Conservation (phyloP, 2,113 vertebrate genomes). For the Neofelis nebulosa region DNA sequence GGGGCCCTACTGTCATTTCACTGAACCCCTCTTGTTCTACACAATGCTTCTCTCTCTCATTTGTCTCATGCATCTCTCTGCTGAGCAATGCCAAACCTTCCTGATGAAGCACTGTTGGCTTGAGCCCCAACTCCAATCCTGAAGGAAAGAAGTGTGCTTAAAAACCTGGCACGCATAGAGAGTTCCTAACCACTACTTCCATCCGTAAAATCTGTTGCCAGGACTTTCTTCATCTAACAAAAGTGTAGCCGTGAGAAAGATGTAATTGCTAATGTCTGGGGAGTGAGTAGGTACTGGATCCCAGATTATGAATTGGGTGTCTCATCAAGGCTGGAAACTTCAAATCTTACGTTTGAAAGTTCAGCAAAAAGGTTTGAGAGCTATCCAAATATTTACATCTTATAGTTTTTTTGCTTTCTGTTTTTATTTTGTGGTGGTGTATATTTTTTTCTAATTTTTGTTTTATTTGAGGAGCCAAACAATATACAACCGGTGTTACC, state of each 20-base stretch:
- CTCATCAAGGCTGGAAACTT: background rate
- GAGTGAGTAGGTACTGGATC: background rate
- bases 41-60: rapidly evolving
- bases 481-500: background rate
- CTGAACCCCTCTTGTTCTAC: background rate
- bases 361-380: background rate
- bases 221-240: background rate
- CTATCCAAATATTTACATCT: slow-evolving; percentile 1
- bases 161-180: background rate
- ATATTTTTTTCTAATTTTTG: background rate
- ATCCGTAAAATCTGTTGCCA: background rate
- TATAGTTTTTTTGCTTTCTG: background rate
- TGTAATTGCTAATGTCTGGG: background rate
- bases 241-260: background rate
- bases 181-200: background rate
- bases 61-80: background rate
- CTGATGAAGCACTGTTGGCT: background rate
- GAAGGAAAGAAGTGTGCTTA: background rate
- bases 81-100: background rate
- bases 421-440: background rate
- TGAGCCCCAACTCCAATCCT: background rate
- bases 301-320: background rate
- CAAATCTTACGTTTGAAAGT: slow-evolving; percentile 9
- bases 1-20: background rate
- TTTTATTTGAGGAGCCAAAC: slow-evolving; percentile 19